Evolutionary conservation across 1,140 invertebrate genomes (phyloP).

Genomic region (Periplaneta americana): DNA sequence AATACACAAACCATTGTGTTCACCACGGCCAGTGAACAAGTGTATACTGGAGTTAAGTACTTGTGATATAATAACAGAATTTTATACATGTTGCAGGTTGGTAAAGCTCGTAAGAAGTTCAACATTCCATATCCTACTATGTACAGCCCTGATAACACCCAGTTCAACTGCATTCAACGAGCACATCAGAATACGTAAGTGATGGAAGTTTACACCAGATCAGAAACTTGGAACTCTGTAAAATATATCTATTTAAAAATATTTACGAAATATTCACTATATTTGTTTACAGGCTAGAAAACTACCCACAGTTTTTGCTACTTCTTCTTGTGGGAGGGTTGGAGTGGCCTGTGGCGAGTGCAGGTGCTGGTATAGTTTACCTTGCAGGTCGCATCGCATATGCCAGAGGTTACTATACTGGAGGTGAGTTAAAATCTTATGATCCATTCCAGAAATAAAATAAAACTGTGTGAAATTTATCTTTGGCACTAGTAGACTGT

Average conservation of each 20-base stretch:
- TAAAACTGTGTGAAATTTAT: not conserved
- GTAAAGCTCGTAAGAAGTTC: slow-evolving; percentile 30
- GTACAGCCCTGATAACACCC: slow-evolving; percentile 36
- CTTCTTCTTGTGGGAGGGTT: slow-evolving; percentile 40
- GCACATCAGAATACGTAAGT: slow-evolving; percentile 48
- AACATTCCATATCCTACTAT: slow-evolving; percentile 40
- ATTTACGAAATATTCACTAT: not conserved
- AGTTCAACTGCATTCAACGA: slow-evolving; percentile 43
- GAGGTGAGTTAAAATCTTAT: slow-evolving; percentile 29
- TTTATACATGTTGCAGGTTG: slow-evolving; percentile 30
- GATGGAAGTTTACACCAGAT: too few relatives aligned
- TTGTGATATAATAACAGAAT: too few relatives aligned
- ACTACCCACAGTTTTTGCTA: slow-evolving; percentile 38
- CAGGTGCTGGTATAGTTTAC: slow-evolving; percentile 38
- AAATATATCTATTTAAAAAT: not conserved
- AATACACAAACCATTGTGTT: too few relatives aligned
- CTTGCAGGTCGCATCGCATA: slow-evolving; percentile 39
- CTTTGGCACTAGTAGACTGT: not conserved
- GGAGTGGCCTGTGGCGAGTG: slow-evolving; percentile 37
- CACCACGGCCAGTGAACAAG: too few relatives aligned
- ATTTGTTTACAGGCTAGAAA: slow-evolving; percentile 36
- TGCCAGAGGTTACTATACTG: slow-evolving; percentile 45
- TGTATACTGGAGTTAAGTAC: too few relatives aligned
- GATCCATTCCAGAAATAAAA: not conserved
- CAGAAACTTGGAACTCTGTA: too few relatives aligned